These are phyloP conservation scores for Sorex araneus DNA, from an alignment of 2,113 vertebrate species.

Conservation along the genomic window DNA sequence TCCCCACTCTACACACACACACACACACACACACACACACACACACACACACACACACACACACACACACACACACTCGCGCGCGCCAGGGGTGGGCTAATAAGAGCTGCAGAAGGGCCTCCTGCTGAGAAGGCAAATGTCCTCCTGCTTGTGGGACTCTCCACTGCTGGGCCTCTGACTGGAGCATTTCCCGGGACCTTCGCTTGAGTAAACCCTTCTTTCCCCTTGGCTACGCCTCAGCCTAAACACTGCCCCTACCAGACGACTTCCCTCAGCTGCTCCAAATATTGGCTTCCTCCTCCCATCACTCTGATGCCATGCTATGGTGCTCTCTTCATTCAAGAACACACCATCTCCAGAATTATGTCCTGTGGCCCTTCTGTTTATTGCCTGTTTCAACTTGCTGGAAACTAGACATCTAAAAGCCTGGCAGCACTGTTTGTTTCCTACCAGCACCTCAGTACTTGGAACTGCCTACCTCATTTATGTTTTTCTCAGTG, in stretches of 20 bases:
- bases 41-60: too few species aligned
- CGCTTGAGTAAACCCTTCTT: neutral
- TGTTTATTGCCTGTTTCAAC: neutral
- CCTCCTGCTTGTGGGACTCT: neutral
- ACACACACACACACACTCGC: too few species aligned
- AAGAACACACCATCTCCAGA: neutral
- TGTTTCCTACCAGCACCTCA: neutral
- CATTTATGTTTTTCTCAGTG: neutral
- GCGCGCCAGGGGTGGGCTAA: too few species aligned
- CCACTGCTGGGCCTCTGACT: neutral
- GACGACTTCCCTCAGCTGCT: neutral
- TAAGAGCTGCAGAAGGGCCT: too few species aligned
- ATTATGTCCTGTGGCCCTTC: neutral
- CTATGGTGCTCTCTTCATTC: too few species aligned
- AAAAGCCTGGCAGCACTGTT: neutral
- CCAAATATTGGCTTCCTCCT: neutral
- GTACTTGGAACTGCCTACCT: neutral
- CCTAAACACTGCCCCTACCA: neutral
- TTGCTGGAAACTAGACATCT: neutral
- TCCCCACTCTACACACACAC: too few species aligned
- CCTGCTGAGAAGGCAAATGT: neutral
- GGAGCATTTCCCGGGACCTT: neutral
- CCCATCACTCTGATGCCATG: neutral
- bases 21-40: too few species aligned
- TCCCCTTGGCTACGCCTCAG: neutral